A percentile compares a stretch with the other conserved stretches of the same genome.
phyloP scores from a whole-genome alignment of 2,797 vertebrate genomes.

The Tympanoctomys barrerae region DNA sequence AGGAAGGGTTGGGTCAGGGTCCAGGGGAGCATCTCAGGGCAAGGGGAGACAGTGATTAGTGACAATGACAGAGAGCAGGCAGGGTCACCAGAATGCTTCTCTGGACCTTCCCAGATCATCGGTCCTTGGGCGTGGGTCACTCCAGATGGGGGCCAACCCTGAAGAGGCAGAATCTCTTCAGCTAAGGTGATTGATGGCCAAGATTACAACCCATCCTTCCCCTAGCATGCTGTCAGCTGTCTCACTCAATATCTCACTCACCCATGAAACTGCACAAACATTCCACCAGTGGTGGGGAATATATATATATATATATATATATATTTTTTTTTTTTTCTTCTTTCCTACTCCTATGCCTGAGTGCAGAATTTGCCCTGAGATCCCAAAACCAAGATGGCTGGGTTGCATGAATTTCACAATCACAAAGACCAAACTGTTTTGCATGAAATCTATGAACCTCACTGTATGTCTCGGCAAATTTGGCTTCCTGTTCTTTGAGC shows the following conservation, averaged over 20 bases:
- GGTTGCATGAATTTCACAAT: background rate
- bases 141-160: too few relatives aligned
- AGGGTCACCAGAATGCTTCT: background rate
- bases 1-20: background rate
- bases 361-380: background rate
- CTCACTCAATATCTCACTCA: too few relatives aligned
- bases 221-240: background rate
- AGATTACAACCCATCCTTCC: too few relatives aligned
- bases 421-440: background rate
- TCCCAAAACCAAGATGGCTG: background rate
- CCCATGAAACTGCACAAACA: background rate
- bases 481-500: background rate
- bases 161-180: background rate
- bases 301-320: too few relatives aligned
- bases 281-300: too few relatives aligned
- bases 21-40: background rate
- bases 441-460: accelerated
- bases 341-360: background rate
- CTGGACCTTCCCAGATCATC: background rate
- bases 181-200: too few relatives aligned
- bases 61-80: background rate
- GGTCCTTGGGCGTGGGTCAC: too few relatives aligned
- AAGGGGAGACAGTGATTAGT: background rate
- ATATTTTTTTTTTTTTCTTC: too few relatives aligned
- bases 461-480: too few relatives aligned